Evolutionary conservation across 1,140 invertebrate genomes (phyloP), one percentile per base, ranked within the genome.

Genomic region (Nasonia longicornis): DNA sequence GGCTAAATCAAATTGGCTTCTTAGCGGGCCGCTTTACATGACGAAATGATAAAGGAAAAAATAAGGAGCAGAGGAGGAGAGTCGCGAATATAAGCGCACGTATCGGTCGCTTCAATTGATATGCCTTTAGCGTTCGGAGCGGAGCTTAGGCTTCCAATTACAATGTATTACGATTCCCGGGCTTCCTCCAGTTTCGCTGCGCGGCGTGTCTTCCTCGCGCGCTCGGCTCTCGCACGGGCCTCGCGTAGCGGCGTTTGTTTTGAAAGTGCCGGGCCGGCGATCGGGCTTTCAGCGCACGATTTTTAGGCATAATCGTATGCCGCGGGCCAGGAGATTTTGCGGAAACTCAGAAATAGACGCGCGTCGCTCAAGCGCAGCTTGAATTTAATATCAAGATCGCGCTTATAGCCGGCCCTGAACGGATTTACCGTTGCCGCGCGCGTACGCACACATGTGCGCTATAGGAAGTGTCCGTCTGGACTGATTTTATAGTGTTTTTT

Each of bases 401-500:
- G 74, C 7, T 35, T 70, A 35, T 35, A 29, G 38, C n/a, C 42
- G 70, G 76, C 81, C 81, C 70, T 78, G 70, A 78, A 74, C 63
- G 42, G 81, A 82, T 82, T 82, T 82, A 82, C 81, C 76, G 81
- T 82, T 78, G 8, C 7, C 67, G 77, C n/a, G 42, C 35, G 45
- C n/a, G 35, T 71, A n/a, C 66, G 45, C 31, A 35, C 31, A 35
- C 31, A 35, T n/a, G 10, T 58, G n/a, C 42, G 31, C 16, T 71
- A 42, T 42, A 81, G 73, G 48, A 77, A 71, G n/a, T 71, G 42
- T 31, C 35, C 31, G 66, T 14, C 52, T 69, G 48, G 74, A 81
- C 52, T 74, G 69, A 76, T 77, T 81, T 84, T 85, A 84, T 82
- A 80, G 74, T 81, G 66, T 82, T 86, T 85, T 84, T 85, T 83